Evolutionary conservation across 2,797 vertebrate genomes (phyloP).

Genomic region (Pitangus sulphuratus): DNA sequence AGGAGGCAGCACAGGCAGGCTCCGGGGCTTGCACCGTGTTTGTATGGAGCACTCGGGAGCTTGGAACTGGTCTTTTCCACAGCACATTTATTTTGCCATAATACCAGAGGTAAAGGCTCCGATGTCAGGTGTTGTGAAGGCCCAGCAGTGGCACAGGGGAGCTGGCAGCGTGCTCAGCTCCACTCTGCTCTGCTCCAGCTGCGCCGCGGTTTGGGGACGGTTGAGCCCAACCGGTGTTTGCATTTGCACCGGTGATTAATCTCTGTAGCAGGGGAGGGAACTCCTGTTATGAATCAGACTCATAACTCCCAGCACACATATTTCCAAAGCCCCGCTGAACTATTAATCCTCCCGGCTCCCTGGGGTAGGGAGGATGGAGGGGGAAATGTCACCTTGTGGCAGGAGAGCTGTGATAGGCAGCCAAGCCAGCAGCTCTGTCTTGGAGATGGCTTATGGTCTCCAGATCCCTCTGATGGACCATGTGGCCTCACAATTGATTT

Average conservation of each 20-base stretch:
- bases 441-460: neutral
- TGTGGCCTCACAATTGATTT: neutral
- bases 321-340: constrained; percentile 15
- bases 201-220: neutral
- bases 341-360: constrained; percentile 26
- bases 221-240: neutral
- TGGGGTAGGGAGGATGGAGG: neutral
- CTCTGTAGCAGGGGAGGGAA: constrained; percentile 16
- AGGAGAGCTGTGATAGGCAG: neutral
- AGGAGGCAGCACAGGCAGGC: neutral
- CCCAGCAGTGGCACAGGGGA: neutral
- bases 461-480: neutral
- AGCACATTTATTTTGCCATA: accelerated
- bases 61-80: neutral
- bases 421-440: neutral
- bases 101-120: neutral
- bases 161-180: neutral
- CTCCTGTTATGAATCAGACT: constrained; percentile 1
- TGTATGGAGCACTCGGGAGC: accelerated
- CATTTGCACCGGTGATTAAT: neutral
- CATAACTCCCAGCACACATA: neutral
- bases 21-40: accelerated
- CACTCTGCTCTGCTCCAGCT: neutral
- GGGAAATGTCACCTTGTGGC: constrained; percentile 6
- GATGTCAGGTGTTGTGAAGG: neutral